phyloP scores from a whole-genome alignment of 2,797 vertebrate species.

The Notolepis coatsorum region DNA sequence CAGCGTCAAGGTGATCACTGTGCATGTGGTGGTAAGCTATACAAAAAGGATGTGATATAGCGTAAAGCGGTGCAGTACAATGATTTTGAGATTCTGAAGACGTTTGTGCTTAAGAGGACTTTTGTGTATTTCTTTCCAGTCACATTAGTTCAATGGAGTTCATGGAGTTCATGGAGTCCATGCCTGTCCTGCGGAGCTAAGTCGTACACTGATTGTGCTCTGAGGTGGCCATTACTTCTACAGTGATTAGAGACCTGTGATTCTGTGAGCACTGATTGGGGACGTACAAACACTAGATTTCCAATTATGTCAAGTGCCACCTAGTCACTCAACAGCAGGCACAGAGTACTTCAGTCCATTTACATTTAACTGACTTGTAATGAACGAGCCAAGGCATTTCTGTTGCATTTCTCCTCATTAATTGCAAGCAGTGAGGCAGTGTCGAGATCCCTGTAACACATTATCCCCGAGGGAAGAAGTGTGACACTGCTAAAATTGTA shows the following conservation, averaged over 20 bases:
- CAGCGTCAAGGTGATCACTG: conserved; percentile 9
- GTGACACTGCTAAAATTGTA: too few species aligned
- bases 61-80: not conserved
- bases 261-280: conserved; percentile 62
- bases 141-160: conserved; percentile 42
- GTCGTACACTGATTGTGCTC: conserved; percentile 66
- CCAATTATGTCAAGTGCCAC: conserved; percentile 59
- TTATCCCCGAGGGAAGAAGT: too few species aligned
- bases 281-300: conserved; percentile 47
- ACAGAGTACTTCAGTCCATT: conserved; percentile 37
- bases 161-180: conserved; percentile 65
- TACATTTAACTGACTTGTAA: conserved; percentile 44
- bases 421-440: conserved; percentile 25
- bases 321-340: conserved; percentile 21
- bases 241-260: conserved; percentile 68
- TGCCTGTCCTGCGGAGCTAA: conserved; percentile 52
- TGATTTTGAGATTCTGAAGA: conserved; percentile 2
- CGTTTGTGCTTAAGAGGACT: conserved; percentile 2
- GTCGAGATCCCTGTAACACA: not conserved
- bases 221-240: conserved; percentile 64
- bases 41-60: not conserved
- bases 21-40: not conserved
- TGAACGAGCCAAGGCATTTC: conserved; percentile 31
- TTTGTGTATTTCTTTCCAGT: not conserved
- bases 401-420: conserved; percentile 17